Conservation (phyloP, 1,140 invertebrate species). For the Caenorhabditis latens region DNA sequence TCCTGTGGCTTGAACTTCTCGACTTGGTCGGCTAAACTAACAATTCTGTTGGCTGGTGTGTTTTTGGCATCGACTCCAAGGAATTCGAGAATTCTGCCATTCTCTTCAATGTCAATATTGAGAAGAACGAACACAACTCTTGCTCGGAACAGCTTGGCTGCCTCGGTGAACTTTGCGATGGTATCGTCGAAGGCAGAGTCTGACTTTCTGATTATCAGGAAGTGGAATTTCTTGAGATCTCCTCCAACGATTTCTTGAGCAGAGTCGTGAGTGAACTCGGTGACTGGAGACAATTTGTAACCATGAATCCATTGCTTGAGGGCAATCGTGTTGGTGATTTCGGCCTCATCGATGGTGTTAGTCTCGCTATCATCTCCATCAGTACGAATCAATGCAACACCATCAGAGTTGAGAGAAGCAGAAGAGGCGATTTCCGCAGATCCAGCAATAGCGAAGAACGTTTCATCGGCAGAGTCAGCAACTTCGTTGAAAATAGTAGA, state of each 20-base stretch:
- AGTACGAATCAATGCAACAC: slow-evolving; percentile 83
- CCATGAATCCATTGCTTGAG: slow-evolving; percentile 88
- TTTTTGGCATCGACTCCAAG: slow-evolving; percentile 96
- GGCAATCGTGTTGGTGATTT: slow-evolving; percentile 82
- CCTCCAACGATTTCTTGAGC: slow-evolving; percentile 98
- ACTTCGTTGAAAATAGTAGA: slow-evolving; percentile 80
- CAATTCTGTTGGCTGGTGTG: slow-evolving; percentile 91
- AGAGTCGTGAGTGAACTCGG: slow-evolving; percentile 97
- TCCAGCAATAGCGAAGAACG: slow-evolving; percentile 86
- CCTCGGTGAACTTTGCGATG: slow-evolving; percentile 81
- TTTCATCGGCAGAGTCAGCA: slow-evolving; percentile 78
- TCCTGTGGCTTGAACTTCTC: slow-evolving; percentile 91
- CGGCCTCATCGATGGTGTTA: slow-evolving; percentile 92
- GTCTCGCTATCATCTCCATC: slow-evolving; percentile 83
- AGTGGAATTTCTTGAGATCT: slow-evolving; percentile 93
- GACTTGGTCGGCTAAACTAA: slow-evolving; percentile 96
- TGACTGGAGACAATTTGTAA: slow-evolving; percentile 90
- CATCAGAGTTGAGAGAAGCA: slow-evolving; percentile 85
- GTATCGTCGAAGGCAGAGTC: slow-evolving; percentile 85
- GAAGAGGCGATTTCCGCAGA: slow-evolving; percentile 89
- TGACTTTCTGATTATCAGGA: slow-evolving; percentile 91
- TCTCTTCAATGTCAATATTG: slow-evolving; percentile 93
- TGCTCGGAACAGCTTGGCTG: slow-evolving; percentile 90
- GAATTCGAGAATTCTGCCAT: slow-evolving; percentile 96
- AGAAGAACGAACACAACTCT: slow-evolving; percentile 94